Evolutionary conservation across 2,797 vertebrate species (phyloP), one percentile per base, ranked within the genome.

Genomic region (Decapterus maruadsi): DNA sequence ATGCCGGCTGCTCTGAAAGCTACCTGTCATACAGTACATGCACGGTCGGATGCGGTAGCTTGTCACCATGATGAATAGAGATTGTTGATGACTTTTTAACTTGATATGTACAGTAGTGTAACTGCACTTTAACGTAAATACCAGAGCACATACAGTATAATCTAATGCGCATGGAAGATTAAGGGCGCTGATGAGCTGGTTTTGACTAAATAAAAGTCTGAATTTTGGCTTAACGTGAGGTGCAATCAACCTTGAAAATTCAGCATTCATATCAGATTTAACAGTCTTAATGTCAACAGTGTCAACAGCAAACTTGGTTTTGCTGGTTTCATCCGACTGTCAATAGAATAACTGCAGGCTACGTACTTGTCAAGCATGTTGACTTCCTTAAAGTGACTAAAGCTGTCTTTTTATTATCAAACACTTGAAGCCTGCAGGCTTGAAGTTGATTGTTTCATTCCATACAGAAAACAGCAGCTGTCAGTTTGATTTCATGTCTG

Each of bases 401-500:
- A 51, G 64, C 9, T 68, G 45, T 58, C 12, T 65, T 8, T 31
- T 11, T 36, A 8, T 31, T 22, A 48, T 81, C n/a, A 77, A 10
- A 38, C 43, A 22, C 68, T 74, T 3, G 4, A 4, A 29, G 7
- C 59, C 45, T 55, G 48, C 1, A 1, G 69, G 59, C 34, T 46
- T 68, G 14, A 72, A 4, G 17, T 8, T 45, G 45, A 34, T 51
- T 48, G 50, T 65, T 60, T 75, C 16, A 43, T 53, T 61, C 31
- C 42, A 75, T 19, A 1, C 38, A 65, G 45, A 62, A 71, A 67
- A 45, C 53, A 40, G 42, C 62, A 65, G 64, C 68, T 72, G 75
- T 45, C 59, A 78, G 71, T 60, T 82, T 58, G 65, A 55, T 75
- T 79, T 45, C 34, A 45, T 68, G 10, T 78, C 53, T 64, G 22